phyloP scores from a whole-genome alignment of 2,888 invertebrate species.

The Brachyptera putata region DNA sequence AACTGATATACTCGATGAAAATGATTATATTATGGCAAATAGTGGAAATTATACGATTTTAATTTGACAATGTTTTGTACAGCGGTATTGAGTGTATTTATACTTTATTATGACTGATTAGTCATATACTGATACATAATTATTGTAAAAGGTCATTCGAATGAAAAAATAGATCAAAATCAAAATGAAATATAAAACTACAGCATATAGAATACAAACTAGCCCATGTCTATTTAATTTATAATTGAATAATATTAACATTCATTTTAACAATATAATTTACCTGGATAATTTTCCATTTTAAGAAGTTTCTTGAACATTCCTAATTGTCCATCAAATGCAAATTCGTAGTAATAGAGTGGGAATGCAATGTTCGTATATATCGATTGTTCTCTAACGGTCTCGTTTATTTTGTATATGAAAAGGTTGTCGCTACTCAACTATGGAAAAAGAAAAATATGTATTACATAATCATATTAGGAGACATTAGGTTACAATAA shows the following conservation, averaged over 20 bases:
- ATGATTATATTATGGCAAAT: no score
- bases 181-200: background rate
- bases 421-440: slow-evolving; percentile 23
- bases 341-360: slow-evolving; percentile 7
- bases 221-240: background rate
- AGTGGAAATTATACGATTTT: no score
- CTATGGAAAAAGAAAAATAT: slow-evolving; percentile 21
- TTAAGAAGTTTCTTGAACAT: background rate
- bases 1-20: no score
- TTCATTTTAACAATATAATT: background rate
- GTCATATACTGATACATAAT: no score
- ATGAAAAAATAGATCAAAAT: no score
- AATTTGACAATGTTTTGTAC: no score
- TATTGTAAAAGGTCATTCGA: no score
- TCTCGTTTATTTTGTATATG: slow-evolving; percentile 22
- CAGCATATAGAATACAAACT: background rate
- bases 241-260: background rate
- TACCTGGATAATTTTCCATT: background rate
- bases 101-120: no score
- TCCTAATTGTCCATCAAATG: background rate
- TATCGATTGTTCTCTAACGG: slow-evolving; percentile 9
- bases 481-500: no score
- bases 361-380: background rate
- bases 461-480: no score
- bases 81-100: no score